These are phyloP conservation scores for Gila robusta DNA, from an alignment of 2,797 vertebrate genomes.

Conservation along the genomic window DNA sequence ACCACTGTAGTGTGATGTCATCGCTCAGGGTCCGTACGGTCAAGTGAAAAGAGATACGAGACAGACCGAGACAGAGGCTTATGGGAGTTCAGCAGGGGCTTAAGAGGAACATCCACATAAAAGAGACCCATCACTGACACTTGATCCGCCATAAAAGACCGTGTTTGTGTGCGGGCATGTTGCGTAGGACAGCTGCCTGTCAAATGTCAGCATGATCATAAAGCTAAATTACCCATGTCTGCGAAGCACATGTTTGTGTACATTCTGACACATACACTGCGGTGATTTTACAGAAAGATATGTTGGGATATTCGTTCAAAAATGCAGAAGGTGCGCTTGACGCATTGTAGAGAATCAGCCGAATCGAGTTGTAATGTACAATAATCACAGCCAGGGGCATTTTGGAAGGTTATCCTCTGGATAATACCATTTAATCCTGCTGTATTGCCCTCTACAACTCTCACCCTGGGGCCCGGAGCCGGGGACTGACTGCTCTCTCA, in stretches of 20 bases:
- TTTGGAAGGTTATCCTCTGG: constrained; percentile 38
- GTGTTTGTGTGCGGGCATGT: constrained; percentile 67
- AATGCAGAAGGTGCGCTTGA: constrained; percentile 21
- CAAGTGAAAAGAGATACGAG: constrained; percentile 35
- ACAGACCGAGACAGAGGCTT: constrained; percentile 78
- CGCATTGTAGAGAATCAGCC: constrained; percentile 12
- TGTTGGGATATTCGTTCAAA: constrained; percentile 13
- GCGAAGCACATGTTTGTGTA: constrained; percentile 23
- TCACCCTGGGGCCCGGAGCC: constrained; percentile 8
- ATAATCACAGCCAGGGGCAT: constrained; percentile 8
- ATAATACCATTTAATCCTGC: constrained; percentile 51
- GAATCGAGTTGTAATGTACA: constrained; percentile 23
- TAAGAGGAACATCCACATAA: constrained; percentile 80
- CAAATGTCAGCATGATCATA: constrained; percentile 75
- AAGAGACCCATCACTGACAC: constrained; percentile 80
- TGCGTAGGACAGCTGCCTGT: constrained; percentile 79
- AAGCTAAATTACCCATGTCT: constrained; percentile 45
- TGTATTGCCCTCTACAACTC: constrained; percentile 21
- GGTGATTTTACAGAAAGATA: constrained; percentile 21
- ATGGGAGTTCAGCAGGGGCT: constrained; percentile 77
- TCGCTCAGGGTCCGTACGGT: background rate
- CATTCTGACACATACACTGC: background rate
- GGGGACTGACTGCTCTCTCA: background rate
- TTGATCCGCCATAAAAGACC: constrained; percentile 82
- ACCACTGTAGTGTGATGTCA: constrained; percentile 1